Evolutionary conservation across 2,113 vertebrate genomes (phyloP).

Genomic region (Ammodytes marinus): DNA sequence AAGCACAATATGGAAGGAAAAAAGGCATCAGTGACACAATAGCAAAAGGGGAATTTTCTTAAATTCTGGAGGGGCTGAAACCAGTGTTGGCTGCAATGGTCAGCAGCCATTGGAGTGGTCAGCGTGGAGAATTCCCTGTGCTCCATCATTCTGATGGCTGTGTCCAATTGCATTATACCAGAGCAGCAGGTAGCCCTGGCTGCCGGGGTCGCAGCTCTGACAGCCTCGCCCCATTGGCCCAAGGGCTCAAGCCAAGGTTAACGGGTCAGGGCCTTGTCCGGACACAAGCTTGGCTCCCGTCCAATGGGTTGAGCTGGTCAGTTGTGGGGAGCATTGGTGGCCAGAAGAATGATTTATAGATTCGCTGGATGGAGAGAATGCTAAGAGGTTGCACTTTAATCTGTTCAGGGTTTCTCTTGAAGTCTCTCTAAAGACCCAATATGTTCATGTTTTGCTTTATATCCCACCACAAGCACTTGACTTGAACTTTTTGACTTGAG

Average conservation of each 20-base stretch:
- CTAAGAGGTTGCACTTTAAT: constrained; percentile 70
- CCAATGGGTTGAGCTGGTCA: constrained; percentile 84
- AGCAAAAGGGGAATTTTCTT: constrained; percentile 71
- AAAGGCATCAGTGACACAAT: constrained; percentile 74
- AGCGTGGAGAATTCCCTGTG: constrained; percentile 85
- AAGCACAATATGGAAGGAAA: constrained; percentile 62
- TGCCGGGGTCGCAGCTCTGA: constrained; percentile 83
- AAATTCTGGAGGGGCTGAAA: constrained; percentile 49
- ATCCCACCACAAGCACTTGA: constrained; percentile 40
- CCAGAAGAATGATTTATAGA: constrained; percentile 85
- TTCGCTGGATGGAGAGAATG: constrained; percentile 65
- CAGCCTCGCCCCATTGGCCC: constrained; percentile 86
- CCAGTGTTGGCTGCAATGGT: constrained; percentile 55
- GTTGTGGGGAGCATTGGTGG: constrained; percentile 85
- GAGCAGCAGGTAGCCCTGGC: constrained; percentile 96
- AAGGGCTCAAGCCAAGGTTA: constrained; percentile 83
- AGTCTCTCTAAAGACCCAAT: constrained; percentile 63
- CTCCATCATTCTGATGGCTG: constrained; percentile 93
- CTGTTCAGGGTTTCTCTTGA: constrained; percentile 56
- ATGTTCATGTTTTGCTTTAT: constrained; percentile 65
- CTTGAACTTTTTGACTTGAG: constrained; percentile 33
- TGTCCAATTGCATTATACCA: constrained; percentile 92
- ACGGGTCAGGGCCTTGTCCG: constrained; percentile 91
- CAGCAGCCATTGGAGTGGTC: constrained; percentile 80
- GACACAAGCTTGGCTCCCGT: constrained; percentile 87